Percentiles rank a stretch among this genome's conserved stretches.
Evolutionary conservation across 1,140 invertebrate genomes (phyloP).

Genomic region (Camponotus vicinus): DNA sequence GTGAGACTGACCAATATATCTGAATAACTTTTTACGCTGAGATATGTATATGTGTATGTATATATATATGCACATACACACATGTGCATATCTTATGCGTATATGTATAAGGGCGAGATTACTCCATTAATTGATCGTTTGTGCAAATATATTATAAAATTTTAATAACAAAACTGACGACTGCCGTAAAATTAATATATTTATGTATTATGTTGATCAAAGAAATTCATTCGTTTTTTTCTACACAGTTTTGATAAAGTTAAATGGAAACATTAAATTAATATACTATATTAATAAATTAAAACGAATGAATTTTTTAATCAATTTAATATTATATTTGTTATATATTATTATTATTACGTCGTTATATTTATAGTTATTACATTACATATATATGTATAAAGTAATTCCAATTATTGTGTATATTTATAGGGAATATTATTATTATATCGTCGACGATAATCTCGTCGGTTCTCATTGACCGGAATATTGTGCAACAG

Average conservation of each 20-base stretch:
- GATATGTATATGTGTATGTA: conserved; percentile 2
- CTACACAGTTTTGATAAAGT: conserved; percentile 1
- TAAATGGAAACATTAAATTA: neutral
- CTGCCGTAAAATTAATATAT: conserved; percentile 83
- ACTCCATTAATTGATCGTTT: conserved; percentile 72
- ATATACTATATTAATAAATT: neutral
- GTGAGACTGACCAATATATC: conserved; percentile 85
- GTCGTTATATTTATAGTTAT: conserved; percentile 50
- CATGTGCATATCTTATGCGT: conserved; percentile 4
- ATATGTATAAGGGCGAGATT: conserved; percentile 69
- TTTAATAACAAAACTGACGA: conserved; percentile 78
- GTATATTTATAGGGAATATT: conserved; percentile 74
- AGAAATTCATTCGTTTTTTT: conserved; percentile 46
- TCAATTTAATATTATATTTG: conserved; percentile 31
- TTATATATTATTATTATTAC: conserved; percentile 70
- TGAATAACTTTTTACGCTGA: conserved; percentile 81
- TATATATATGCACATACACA: neutral
- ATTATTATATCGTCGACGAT: conserved; percentile 59
- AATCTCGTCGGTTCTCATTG: conserved; percentile 65
- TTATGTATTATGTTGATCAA: conserved; percentile 57
- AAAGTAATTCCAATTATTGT: conserved; percentile 37
- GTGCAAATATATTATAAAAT: conserved; percentile 76
- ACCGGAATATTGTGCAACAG: conserved; percentile 45
- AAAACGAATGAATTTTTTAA: conserved; percentile 39
- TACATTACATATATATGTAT: conserved; percentile 45